Evolutionary conservation across 2,888 invertebrate genomes (phyloP).

Genomic region (Meta bourneti): DNA sequence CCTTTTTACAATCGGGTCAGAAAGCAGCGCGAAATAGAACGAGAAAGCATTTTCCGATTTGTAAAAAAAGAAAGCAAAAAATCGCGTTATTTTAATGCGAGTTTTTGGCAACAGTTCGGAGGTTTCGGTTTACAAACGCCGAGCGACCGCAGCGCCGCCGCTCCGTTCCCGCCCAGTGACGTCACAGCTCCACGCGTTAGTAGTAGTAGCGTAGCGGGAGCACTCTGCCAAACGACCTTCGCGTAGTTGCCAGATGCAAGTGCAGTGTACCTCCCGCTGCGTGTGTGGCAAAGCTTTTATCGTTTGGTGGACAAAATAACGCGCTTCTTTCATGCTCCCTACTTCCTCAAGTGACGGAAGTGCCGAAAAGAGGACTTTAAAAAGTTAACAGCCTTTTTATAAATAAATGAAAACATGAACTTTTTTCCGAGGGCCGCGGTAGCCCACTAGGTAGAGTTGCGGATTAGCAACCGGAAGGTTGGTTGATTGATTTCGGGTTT

Average conservation of each 20-base stretch:
- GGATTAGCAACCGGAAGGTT: no score
- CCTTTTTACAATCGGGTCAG: slow-evolving; percentile 51
- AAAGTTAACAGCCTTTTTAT: no score
- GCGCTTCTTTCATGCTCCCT: slow-evolving; percentile 3
- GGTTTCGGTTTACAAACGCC: slow-evolving; percentile 68
- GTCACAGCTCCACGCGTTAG: slow-evolving; percentile 16
- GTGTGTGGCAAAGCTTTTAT: slow-evolving; percentile 24
- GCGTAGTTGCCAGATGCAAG: slow-evolving; percentile 16
- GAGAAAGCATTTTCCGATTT: slow-evolving; percentile 32
- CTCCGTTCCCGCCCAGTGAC: slow-evolving; percentile 25
- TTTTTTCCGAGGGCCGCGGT: no score
- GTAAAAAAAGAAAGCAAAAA: slow-evolving; percentile 5
- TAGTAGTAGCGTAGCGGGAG: slow-evolving; percentile 28
- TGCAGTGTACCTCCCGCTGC: slow-evolving; percentile 19
- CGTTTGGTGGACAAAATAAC: not conserved
- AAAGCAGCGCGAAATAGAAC: slow-evolving; percentile 35
- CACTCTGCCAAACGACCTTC: slow-evolving; percentile 40
- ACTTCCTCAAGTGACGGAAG: slow-evolving; percentile 26
- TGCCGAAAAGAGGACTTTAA: slow-evolving; percentile 14
- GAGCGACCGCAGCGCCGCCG: slow-evolving; percentile 27
- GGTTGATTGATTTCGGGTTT: no score
- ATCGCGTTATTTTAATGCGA: slow-evolving; percentile 60
- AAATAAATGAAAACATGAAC: no score
- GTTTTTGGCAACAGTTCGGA: slow-evolving; percentile 39
- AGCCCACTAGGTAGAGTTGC: no score